Evolutionary conservation across 2,888 invertebrate species (phyloP).

Genomic region (Spisula solida): DNA sequence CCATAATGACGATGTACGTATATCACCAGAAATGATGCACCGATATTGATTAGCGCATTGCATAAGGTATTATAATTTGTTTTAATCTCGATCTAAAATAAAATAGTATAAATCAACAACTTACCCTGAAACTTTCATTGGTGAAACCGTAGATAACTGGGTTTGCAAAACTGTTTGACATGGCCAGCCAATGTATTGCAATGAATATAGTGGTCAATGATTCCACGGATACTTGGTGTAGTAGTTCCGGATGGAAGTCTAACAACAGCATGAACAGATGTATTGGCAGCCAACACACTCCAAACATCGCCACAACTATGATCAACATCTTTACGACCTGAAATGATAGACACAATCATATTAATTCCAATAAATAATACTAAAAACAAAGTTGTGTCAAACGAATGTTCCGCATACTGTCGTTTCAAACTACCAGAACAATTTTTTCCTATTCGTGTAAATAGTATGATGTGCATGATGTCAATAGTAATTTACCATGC

Average conservation of each 20-base stretch:
- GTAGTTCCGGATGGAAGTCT: slow-evolving; percentile 79
- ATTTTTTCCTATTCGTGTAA: no score
- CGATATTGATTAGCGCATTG: no score
- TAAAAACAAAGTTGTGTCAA: no score
- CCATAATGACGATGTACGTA: no score
- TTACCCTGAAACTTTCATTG: slow-evolving; percentile 86
- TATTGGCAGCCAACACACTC: slow-evolving; percentile 86
- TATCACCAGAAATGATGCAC: no score
- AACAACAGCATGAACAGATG: slow-evolving; percentile 84
- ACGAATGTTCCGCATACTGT: no score
- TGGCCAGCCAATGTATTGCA: slow-evolving; percentile 86
- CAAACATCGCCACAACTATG: slow-evolving; percentile 85
- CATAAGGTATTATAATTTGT: no score
- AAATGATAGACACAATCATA: slow-evolving; percentile 50
- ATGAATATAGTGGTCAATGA: slow-evolving; percentile 79
- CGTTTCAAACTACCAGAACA: no score
- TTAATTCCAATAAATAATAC: no score
- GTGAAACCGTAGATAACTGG: slow-evolving; percentile 87
- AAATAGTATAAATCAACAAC: slow-evolving; percentile 51
- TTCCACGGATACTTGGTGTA: slow-evolving; percentile 56
- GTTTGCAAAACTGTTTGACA: slow-evolving; percentile 87
- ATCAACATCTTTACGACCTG: slow-evolving; percentile 87
- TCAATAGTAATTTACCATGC: no score
- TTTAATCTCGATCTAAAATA: no score
- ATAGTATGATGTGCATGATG: no score